These are phyloP conservation scores for Phalacrocorax brasilianus DNA, from an alignment of 2,113 vertebrate genomes.

Conservation along the genomic window DNA sequence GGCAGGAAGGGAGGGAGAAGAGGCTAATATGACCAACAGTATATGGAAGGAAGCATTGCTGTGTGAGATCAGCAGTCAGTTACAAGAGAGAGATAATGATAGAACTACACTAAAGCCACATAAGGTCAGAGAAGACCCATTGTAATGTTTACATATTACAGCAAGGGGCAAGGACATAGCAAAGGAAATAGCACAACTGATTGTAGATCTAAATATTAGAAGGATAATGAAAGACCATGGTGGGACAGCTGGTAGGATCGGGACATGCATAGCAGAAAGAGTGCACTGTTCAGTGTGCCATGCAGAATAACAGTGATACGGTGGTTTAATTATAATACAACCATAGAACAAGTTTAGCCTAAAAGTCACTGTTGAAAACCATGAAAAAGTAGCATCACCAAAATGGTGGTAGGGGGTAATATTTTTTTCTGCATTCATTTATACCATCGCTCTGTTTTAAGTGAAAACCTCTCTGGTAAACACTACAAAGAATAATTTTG, in stretches of 20 bases:
- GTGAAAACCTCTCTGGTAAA: not conserved
- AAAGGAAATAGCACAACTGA: not conserved
- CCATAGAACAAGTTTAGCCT: not conserved
- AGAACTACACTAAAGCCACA: not conserved
- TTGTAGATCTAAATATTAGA: not conserved
- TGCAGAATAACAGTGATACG: not conserved
- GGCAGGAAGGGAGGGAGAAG: not conserved
- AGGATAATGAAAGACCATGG: not conserved
- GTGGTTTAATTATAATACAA: not conserved
- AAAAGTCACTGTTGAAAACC: not conserved
- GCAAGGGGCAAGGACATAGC: not conserved
- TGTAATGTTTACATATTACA: not conserved
- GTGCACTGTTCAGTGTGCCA: not conserved
- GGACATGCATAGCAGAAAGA: not conserved
- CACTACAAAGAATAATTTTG: not conserved
- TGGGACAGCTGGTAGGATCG: not conserved
- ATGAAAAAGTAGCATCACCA: not conserved
- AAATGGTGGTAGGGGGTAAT: not conserved
- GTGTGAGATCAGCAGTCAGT: not conserved
- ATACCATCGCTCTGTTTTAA: not conserved
- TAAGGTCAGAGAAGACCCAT: not conserved
- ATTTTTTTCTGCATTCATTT: not conserved
- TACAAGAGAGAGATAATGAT: fast-evolving
- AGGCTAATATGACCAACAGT: not conserved
- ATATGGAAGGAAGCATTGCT: not conserved